phyloP scores from a whole-genome alignment of 2,113 vertebrate genomes.

The Casuarius casuarius region DNA sequence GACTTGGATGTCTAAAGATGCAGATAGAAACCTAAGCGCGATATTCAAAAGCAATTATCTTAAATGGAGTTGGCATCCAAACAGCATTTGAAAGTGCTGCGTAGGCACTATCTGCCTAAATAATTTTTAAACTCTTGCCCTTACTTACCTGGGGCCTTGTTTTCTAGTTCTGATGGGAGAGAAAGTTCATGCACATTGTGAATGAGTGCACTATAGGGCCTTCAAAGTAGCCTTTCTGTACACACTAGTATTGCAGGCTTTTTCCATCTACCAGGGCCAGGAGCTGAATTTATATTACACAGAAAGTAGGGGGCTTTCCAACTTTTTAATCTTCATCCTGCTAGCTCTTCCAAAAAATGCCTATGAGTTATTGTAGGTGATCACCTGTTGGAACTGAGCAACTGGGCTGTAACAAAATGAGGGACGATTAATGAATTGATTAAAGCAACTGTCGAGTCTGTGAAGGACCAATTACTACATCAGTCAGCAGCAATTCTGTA shows the following conservation, averaged over 20 bases:
- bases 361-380: not conserved
- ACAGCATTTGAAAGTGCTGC: not conserved
- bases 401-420: not conserved
- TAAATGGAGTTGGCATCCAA: not conserved
- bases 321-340: not conserved
- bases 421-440: not conserved
- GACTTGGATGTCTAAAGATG: not conserved
- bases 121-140: not conserved
- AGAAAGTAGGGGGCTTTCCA: not conserved
- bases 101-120: not conserved
- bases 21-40: not conserved
- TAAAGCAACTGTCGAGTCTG: not conserved
- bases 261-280: not conserved
- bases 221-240: not conserved
- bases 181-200: not conserved
- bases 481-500: not conserved
- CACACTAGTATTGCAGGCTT: not conserved
- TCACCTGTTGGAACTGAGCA: not conserved
- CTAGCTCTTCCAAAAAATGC: not conserved
- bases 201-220: not conserved
- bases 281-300: not conserved
- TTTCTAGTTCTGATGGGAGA: not conserved
- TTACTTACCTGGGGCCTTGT: not conserved
- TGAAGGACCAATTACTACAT: not conserved
- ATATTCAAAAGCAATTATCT: not conserved